Conservation (phyloP, 2,113 vertebrate species). For the Dascyllus trimaculatus region DNA sequence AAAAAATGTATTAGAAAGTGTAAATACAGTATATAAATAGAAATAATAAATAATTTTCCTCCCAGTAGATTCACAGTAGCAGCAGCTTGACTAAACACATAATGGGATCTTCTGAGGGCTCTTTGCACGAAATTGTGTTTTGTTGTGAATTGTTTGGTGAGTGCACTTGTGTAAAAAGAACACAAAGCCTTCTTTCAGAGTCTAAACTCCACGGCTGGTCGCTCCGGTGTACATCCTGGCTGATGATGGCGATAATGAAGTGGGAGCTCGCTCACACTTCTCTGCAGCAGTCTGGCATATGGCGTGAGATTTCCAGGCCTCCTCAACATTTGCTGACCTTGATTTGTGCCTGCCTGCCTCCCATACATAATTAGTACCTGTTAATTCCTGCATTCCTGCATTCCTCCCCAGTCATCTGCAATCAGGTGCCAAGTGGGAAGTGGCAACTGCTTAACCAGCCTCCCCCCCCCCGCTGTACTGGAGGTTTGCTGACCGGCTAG, state of each 20-base stretch:
- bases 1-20: background rate
- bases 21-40: conserved; percentile 16
- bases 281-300: conserved; percentile 54
- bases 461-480: conserved; percentile 19
- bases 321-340: conserved; percentile 69
- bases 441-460: conserved; percentile 45
- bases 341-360: conserved; percentile 52
- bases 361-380: conserved; percentile 64
- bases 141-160: conserved; percentile 25
- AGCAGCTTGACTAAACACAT: conserved; percentile 22
- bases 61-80: conserved; percentile 20
- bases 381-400: conserved; percentile 57
- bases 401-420: conserved; percentile 33
- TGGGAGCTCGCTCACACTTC: conserved; percentile 38
- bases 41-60: conserved; percentile 25
- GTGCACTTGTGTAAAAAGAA: conserved; percentile 25
- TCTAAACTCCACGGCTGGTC: conserved; percentile 29
- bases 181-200: conserved; percentile 48
- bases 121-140: conserved; percentile 5
- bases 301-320: conserved; percentile 56
- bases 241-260: conserved; percentile 65
- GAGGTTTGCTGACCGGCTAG: conserved; percentile 37
- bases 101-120: conserved; percentile 34
- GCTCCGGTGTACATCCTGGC: conserved; percentile 41
- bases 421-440: conserved; percentile 51